phyloP scores from a whole-genome alignment of 2,888 invertebrate genomes.

The Galerucella pusilla region DNA sequence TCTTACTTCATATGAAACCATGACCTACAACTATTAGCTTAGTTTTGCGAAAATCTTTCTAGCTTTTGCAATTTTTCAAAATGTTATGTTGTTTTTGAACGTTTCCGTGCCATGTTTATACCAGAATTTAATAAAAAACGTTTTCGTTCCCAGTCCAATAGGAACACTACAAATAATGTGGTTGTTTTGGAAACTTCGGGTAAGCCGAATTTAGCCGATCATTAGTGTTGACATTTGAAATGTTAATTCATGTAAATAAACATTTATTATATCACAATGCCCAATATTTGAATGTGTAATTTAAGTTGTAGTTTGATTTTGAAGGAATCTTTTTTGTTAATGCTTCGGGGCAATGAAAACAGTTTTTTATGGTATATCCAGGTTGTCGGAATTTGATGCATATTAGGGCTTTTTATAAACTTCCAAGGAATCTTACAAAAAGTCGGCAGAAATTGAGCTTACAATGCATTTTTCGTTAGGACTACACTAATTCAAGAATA shows the following conservation, averaged over 20 bases:
- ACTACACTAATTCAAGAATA: too few relatives aligned
- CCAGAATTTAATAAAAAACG: background rate
- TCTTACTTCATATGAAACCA: slow-evolving; percentile 31
- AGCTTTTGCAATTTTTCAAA: slow-evolving; percentile 36
- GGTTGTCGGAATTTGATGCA: too few relatives aligned
- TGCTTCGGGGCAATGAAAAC: too few relatives aligned
- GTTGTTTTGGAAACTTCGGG: slow-evolving; percentile 12
- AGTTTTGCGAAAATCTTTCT: slow-evolving; percentile 38
- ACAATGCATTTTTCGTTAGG: too few relatives aligned
- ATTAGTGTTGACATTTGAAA: background rate
- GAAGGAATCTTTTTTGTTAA: too few relatives aligned
- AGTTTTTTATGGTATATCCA: too few relatives aligned
- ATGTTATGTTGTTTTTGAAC: slow-evolving; percentile 1
- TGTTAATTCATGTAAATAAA: background rate
- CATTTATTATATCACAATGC: too few relatives aligned
- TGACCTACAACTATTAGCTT: slow-evolving; percentile 30
- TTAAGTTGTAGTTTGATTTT: too few relatives aligned
- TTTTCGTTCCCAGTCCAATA: background rate
- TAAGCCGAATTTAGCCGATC: slow-evolving; percentile 16
- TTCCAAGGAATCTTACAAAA: too few relatives aligned
- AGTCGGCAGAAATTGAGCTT: too few relatives aligned
- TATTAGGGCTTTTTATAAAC: too few relatives aligned
- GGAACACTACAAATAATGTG: slow-evolving; percentile 3
- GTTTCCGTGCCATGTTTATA: background rate
- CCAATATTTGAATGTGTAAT: too few relatives aligned